phyloP scores from a whole-genome alignment of 2,113 vertebrate species.

The Etheostoma spectabile region DNA sequence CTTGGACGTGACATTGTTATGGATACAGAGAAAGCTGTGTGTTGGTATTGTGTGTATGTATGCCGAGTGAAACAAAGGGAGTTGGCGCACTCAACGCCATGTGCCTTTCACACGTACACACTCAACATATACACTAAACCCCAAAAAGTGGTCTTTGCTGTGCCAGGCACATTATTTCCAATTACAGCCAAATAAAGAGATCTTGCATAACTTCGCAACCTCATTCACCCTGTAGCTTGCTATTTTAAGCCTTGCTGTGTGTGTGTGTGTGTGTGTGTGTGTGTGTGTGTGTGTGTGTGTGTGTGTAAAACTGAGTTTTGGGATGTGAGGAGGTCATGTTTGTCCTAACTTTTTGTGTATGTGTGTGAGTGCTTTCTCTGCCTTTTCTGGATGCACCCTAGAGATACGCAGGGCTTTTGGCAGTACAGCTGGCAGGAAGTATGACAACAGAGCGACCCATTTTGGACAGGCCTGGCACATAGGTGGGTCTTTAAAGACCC shows the following conservation, averaged over 20 bases:
- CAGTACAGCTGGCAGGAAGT: conserved; percentile 65
- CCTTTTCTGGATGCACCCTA: conserved; percentile 28
- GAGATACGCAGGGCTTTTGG: conserved; percentile 35
- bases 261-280: too few relatives aligned
- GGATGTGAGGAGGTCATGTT: neutral
- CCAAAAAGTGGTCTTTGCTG: neutral
- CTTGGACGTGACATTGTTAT: conserved; percentile 51
- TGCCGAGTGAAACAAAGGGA: conserved; percentile 26
- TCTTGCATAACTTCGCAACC: conserved; percentile 14
- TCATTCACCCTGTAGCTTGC: conserved; percentile 25
- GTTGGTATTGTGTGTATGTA: conserved; percentile 19
- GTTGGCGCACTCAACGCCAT: conserved; percentile 7
- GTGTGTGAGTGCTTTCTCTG: neutral
- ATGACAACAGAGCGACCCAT: neutral
- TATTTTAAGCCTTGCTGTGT: conserved; percentile 48
- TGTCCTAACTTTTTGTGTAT: neutral
- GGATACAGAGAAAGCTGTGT: conserved; percentile 42
- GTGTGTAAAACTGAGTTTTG: too few relatives aligned
- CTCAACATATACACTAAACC: neutral
- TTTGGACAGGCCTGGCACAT: conserved; percentile 24
- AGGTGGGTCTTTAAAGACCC: conserved; percentile 23
- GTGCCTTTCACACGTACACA: neutral
- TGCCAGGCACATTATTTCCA: neutral
- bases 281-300: too few relatives aligned
- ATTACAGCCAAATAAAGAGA: conserved; percentile 22